These are phyloP conservation scores for Ispidina lecontei DNA, from an alignment of 2,797 vertebrate genomes.

Conservation along the genomic window DNA sequence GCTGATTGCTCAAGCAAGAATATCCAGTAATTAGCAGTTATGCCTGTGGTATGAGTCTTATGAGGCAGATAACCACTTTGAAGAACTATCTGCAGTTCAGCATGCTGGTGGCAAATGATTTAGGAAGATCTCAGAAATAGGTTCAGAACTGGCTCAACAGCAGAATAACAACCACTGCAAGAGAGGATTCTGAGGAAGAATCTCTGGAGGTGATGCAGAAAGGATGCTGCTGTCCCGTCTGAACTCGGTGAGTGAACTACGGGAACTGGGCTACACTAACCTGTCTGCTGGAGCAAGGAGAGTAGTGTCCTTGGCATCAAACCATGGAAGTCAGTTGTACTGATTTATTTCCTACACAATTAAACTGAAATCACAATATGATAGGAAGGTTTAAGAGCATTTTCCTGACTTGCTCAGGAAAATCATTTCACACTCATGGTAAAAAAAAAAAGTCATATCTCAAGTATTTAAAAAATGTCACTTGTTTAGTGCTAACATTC, in stretches of 20 bases:
- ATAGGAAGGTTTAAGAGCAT: neutral
- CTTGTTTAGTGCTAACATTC: neutral
- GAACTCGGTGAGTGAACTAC: neutral
- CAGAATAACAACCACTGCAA: neutral
- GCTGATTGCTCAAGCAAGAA: constrained; percentile 50
- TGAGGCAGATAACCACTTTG: constrained; percentile 27
- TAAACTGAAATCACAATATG: neutral
- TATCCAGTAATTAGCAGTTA: constrained; percentile 42
- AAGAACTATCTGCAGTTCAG: neutral
- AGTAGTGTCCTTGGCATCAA: neutral
- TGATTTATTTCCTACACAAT: neutral
- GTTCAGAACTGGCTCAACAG: neutral
- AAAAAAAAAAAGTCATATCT: neutral
- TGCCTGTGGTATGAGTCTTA: constrained; percentile 21
- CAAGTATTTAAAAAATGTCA: neutral
- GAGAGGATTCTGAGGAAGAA: neutral
- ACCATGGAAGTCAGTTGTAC: neutral
- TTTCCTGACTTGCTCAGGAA: neutral
- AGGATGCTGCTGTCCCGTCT: neutral
- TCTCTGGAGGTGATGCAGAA: neutral
- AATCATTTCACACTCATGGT: neutral
- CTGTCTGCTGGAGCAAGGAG: neutral
- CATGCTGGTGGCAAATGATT: neutral
- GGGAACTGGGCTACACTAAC: too few species aligned
- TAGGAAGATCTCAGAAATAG: neutral